Conservation (phyloP, 2,888 invertebrate species). For the Drosophila austrosaltans region DNA sequence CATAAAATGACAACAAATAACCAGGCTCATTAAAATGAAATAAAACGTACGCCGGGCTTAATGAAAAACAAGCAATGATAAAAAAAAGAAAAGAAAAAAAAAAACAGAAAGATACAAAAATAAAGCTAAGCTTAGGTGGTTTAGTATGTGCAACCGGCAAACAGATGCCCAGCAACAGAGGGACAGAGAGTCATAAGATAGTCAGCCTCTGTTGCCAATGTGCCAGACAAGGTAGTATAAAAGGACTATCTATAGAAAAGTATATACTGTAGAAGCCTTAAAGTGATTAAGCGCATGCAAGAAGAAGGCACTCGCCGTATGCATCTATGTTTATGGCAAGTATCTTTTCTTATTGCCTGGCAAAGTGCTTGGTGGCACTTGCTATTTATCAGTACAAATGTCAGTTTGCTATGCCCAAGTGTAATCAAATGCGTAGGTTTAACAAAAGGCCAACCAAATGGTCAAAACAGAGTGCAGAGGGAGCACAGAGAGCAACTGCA, state of each 20-base stretch:
- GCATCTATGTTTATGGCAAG: neutral
- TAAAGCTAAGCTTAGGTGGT: neutral
- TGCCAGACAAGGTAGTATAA: neutral
- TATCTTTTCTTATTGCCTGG: neutral
- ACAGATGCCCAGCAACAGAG: too few species aligned
- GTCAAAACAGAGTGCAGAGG: neutral
- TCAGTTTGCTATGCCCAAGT: constrained; percentile 16
- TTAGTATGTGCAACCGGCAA: neutral
- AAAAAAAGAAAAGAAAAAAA: neutral
- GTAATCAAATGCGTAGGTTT: constrained; percentile 20
- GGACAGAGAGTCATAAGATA: neutral
- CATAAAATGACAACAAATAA: constrained; percentile 12
- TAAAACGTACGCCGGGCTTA: constrained; percentile 9
- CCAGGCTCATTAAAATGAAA: constrained; percentile 21
- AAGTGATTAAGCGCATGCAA: constrained; percentile 28
- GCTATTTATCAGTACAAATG: constrained; percentile 27
- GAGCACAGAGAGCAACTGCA: neutral
- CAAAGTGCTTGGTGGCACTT: constrained; percentile 30
- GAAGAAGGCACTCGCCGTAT: neutral
- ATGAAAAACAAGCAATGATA: constrained; percentile 13
- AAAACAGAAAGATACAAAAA: neutral
- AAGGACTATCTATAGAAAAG: neutral
- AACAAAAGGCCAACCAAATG: constrained; percentile 15
- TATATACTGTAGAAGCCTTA: constrained; percentile 20
- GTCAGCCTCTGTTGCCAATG: neutral